Conservation (phyloP, 1,140 invertebrate genomes). For the Lycorma delicatula region DNA sequence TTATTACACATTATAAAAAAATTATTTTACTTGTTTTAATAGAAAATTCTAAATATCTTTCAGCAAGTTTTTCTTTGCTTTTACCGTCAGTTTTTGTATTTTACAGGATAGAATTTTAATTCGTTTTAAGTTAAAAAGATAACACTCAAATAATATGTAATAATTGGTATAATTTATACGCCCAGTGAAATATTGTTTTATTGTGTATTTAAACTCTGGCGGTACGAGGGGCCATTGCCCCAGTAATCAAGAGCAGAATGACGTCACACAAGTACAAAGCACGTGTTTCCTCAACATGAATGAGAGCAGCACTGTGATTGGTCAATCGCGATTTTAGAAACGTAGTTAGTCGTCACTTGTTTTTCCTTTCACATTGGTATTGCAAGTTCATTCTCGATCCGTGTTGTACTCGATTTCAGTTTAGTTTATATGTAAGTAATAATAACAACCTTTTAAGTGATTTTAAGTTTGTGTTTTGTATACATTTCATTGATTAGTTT, state of each 20-base stretch:
- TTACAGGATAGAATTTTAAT: too few species aligned
- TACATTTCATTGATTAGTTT: neutral
- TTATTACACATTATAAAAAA: too few species aligned
- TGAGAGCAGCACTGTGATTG: constrained; percentile 9
- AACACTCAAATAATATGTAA: too few species aligned
- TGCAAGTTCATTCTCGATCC: constrained; percentile 8
- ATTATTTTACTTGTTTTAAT: too few species aligned
- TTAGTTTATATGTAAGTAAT: constrained; percentile 2
- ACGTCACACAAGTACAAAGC: constrained; percentile 9
- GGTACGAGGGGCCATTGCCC: neutral
- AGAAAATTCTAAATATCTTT: too few species aligned
- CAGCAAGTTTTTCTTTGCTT: too few species aligned
- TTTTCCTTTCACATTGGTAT: constrained; percentile 17
- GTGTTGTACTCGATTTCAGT: neutral
- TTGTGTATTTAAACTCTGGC: neutral
- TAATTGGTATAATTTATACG: too few species aligned
- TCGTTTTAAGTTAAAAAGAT: too few species aligned
- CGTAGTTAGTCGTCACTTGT: constrained; percentile 18
- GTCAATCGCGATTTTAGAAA: constrained; percentile 11
- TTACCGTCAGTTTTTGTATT: too few species aligned
- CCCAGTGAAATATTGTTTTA: too few species aligned
- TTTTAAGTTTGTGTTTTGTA: neutral
- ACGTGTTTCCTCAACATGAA: constrained; percentile 12
- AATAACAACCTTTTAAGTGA: neutral
- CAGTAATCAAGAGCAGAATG: neutral